A percentile compares a stretch with the other conserved stretches of the same genome.
Conservation (phyloP, 2,797 vertebrate species). For the Trachops cirrhosus region DNA sequence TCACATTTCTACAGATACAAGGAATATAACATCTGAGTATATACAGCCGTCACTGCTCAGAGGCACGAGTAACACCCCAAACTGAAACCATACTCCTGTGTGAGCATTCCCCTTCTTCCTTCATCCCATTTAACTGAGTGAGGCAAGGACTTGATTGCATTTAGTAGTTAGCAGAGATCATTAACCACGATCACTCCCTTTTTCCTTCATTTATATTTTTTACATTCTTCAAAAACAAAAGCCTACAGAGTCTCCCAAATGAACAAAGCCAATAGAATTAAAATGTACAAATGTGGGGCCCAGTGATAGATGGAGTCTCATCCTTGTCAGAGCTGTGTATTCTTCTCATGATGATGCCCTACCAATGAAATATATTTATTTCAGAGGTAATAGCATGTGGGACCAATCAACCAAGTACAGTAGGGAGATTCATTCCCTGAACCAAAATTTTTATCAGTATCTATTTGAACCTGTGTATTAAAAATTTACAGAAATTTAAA, state of each 20-base stretch:
- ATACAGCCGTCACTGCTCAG: background rate
- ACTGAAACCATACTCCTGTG: background rate
- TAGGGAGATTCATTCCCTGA: background rate
- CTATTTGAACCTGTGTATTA: background rate
- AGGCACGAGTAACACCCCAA: background rate
- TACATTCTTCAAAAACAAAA: background rate
- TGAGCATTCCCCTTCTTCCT: background rate
- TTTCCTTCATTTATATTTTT: background rate
- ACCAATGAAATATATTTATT: background rate
- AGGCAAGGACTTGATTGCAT: background rate
- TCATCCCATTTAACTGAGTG: background rate
- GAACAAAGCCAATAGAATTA: background rate
- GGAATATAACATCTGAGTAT: background rate
- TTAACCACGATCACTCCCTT: background rate
- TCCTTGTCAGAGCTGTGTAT: background rate
- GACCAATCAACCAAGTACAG: background rate
- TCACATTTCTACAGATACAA: background rate
- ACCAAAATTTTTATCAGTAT: background rate
- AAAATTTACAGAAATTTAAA: conserved; percentile 7
- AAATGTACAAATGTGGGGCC: background rate
- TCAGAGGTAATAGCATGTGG: background rate
- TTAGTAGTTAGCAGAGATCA: conserved; percentile 25
- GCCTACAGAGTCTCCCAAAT: background rate
- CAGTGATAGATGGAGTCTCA: background rate
- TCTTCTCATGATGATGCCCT: background rate